phyloP scores from a whole-genome alignment of 2,113 vertebrate species.

The Leucoraja erinaceus region DNA sequence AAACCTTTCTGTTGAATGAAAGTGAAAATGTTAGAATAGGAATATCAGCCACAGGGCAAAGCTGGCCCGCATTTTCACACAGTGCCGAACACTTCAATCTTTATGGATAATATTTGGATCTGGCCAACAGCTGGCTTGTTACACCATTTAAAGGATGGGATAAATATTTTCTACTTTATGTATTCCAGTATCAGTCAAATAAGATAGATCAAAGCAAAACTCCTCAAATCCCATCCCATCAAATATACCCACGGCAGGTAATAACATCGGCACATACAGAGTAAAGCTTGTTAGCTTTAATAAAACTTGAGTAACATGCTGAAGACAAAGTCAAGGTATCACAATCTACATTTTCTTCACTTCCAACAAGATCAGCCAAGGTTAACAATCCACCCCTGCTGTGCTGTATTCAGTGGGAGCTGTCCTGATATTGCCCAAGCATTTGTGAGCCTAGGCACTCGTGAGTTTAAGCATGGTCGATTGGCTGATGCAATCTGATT shows the following conservation, averaged over 20 bases:
- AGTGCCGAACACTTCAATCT: background rate
- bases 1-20: slow-evolving; percentile 78
- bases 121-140: background rate
- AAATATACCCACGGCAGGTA: background rate
- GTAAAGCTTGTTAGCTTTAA: background rate
- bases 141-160: background rate
- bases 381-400: background rate
- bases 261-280: background rate
- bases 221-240: background rate
- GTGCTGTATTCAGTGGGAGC: background rate
- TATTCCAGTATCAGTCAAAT: background rate
- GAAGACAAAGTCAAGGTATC: background rate
- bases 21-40: background rate
- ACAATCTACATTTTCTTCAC: background rate
- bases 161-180: background rate
- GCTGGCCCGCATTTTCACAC: background rate
- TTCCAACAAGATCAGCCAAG: background rate
- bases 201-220: too few species aligned
- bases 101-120: background rate
- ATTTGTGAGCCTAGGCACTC: background rate
- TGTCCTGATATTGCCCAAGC: background rate
- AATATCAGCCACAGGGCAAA: background rate
- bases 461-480: background rate
- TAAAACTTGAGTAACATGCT: background rate
- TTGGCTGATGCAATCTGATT: background rate